Base-by-base conservation (phyloP, 2,113 vertebrate genomes). In the Petromus typicus region DNA sequence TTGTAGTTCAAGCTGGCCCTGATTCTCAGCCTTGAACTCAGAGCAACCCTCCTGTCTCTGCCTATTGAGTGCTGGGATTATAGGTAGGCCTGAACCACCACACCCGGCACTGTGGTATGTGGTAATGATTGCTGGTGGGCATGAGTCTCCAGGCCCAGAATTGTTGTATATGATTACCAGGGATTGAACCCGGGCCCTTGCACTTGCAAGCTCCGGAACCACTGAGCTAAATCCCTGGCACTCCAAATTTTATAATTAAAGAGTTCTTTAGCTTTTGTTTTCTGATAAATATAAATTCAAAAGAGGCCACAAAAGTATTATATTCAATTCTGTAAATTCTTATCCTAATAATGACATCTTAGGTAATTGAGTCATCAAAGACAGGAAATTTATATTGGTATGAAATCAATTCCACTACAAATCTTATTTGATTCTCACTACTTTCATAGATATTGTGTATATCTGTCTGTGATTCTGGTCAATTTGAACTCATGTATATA, bases 171-270 rank as follows among this genome's bases (percentile, higher is more conserved):
- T n/a, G n/a, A n/a, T n/a, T n/a, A n/a, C n/a, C n/a, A n/a, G n/a
- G n/a, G n/a, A n/a, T n/a, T n/a, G n/a, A n/a, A n/a, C n/a, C n/a
- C n/a, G n/a, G n/a, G n/a, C n/a, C n/a, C n/a, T n/a, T n/a, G n/a
- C n/a, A n/a, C n/a, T n/a, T n/a, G n/a, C n/a, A n/a, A n/a, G n/a
- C n/a, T n/a, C n/a, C n/a, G n/a, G n/a, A n/a, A n/a, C n/a, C n/a
- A n/a, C n/a, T n/a, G n/a, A n/a, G n/a, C n/a, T n/a, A n/a, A n/a
- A n/a, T n/a, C n/a, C n/a, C n/a, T n/a, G n/a, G n/a, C n/a, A n/a
- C n/a, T n/a, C n/a, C n/a, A n/a, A 48, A 45, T 91, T 79, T 94
- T 64, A 78, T 71, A 83, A 64, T 57, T 84, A 32, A 89, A 61
- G 76, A 67, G 59, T 69, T 45, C 18, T 59, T 57, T 71, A 64